Evolutionary conservation across 1,140 invertebrate genomes (phyloP).

Genomic region (Choristoneura fumiferana): DNA sequence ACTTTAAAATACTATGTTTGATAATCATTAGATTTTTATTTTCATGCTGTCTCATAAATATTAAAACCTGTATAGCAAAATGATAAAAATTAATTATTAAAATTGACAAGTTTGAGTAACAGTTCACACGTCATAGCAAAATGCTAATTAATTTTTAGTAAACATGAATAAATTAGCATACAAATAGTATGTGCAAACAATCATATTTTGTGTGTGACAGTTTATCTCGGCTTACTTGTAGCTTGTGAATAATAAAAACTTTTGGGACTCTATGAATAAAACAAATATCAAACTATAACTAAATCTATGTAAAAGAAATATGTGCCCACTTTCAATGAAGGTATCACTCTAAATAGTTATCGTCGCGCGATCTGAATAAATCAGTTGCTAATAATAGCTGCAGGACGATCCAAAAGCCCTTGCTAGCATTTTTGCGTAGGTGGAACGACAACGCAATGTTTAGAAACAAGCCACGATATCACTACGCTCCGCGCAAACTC

Average conservation of each 20-base stretch:
- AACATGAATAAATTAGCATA: conserved; percentile 1
- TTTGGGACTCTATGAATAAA: no score
- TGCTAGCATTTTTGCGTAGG: conserved; percentile 11
- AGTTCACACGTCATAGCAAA: not conserved
- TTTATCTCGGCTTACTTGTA: no score
- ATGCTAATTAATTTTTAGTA: not conserved
- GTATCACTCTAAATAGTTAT: conserved; percentile 5
- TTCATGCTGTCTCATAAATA: no score
- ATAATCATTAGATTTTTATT: no score
- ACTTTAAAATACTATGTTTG: no score
- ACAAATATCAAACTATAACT: no score
- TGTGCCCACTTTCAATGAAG: no score
- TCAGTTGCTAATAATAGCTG: conserved; percentile 6
- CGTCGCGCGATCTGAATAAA: not conserved
- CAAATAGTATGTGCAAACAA: not conserved
- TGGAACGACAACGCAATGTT: not conserved
- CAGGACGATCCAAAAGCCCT: not conserved
- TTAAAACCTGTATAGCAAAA: no score
- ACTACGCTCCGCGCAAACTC: not conserved
- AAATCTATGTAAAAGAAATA: no score
- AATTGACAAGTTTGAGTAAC: no score
- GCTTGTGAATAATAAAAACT: no score
- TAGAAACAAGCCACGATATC: not conserved
- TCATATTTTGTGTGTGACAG: no score
- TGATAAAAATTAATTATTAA: not conserved